Conservation (phyloP, 2,888 invertebrate genomes). For the Dicyrtoma fusca region DNA sequence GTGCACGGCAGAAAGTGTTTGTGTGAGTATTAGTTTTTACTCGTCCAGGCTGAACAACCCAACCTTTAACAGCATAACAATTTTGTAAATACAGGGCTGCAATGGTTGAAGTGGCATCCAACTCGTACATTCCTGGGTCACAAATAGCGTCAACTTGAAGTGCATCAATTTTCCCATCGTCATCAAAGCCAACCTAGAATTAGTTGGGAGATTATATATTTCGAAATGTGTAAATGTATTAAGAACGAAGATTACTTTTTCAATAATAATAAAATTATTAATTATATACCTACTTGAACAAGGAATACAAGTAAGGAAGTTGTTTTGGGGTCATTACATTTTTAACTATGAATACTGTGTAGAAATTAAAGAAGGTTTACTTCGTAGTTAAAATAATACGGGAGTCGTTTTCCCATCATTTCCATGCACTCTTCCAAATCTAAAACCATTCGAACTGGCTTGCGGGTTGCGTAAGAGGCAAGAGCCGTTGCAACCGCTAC, state of each 20-base stretch:
- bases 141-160: conserved; percentile 63
- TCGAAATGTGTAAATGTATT: too few species aligned
- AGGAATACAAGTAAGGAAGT: too few species aligned
- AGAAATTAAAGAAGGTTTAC: conserved; percentile 55
- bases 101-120: conserved; percentile 63
- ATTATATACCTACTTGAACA: background rate
- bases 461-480: conserved; percentile 68
- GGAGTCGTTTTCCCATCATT: conserved; percentile 70
- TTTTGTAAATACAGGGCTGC: conserved; percentile 62
- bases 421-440: conserved; percentile 74
- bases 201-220: too few species aligned
- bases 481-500: conserved; percentile 71
- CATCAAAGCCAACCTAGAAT: conserved; percentile 57
- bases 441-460: conserved; percentile 74
- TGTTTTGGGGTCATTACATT: too few species aligned
- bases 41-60: conserved; percentile 58
- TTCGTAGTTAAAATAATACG: conserved; percentile 69
- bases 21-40: conserved; percentile 60
- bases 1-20: conserved; percentile 60
- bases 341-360: too few species aligned
- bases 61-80: conserved; percentile 59
- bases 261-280: background rate
- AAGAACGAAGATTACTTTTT: background rate
- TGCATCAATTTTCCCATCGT: conserved; percentile 69
- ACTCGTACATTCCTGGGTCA: conserved; percentile 62